Evolutionary conservation across 2,888 invertebrate species (phyloP), one percentile per base, ranked within the genome.

Genomic region (Palloptera scutellata): DNA sequence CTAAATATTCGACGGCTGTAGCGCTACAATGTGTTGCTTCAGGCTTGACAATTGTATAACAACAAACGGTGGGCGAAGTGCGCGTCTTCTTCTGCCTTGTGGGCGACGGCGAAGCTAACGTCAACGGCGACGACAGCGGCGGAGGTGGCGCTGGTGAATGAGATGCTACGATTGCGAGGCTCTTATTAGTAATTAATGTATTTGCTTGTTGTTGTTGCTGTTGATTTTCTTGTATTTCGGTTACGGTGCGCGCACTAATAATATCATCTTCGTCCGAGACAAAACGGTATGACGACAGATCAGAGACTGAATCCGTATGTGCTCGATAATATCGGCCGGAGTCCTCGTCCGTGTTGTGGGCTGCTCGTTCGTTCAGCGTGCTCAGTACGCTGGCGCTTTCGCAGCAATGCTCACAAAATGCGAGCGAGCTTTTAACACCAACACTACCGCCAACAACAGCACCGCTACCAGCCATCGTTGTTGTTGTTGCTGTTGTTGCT

Each of bases 281-380:
- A 79, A 82, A 80, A 74, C 81, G 79, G 76, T 79, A 78, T 78
- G 82, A 81, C 79, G 81, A 82, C 77, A 81, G 76, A 75, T 81
- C 80, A 73, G 80, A 82, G 76, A 81, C 81, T 82, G 82, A 82
- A 79, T 81, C 77, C 70, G 73, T 73, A 65, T 74, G 73, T 73
- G 75, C 75, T 63, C 79, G 71, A 73, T 76, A 76, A 74, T 75
- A 76, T 72, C 72, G 75, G 67, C 74, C 78, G 66, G 74, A 76
- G 79, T 77, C 73, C 70, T 73, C 73, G 66, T 73, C 55, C 53
- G 45, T 19, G 40, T 48, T 43, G n/a, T 43, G 20, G 40, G 17
- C 54, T n/a, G 11, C 54, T 57, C 5, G 57, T 57, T 57, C 19
- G 11, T 12, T 15, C n/a, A 52, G 58, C 40, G 42, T 65, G 69